Evolutionary conservation across 2,888 invertebrate species (phyloP).

Genomic region (Watsonalla cultraria): DNA sequence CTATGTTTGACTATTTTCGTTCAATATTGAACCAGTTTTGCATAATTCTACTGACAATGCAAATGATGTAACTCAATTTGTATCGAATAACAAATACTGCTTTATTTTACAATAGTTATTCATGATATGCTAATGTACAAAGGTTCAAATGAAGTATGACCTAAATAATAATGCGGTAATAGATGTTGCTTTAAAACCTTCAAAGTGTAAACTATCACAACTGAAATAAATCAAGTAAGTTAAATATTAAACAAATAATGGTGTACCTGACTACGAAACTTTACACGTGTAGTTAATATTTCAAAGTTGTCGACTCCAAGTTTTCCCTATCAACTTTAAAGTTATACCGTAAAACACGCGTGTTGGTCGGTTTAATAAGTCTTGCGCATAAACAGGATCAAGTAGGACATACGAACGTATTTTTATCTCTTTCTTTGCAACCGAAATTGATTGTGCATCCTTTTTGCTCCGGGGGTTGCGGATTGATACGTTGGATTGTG

Average conservation of each 20-base stretch:
- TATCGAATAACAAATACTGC: too few species aligned
- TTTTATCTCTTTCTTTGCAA: constrained; percentile 34
- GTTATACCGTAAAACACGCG: constrained; percentile 52
- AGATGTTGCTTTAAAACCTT: neutral
- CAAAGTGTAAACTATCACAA: neutral
- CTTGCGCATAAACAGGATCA: constrained; percentile 72
- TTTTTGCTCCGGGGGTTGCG: constrained; percentile 41
- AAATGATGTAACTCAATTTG: too few species aligned
- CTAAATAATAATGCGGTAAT: neutral
- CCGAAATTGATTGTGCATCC: constrained; percentile 27
- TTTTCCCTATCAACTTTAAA: constrained; percentile 50
- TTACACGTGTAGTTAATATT: constrained; percentile 1
- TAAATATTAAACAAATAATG: neutral
- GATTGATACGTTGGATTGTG: constrained; percentile 56
- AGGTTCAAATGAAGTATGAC: too few species aligned
- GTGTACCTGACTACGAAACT: neutral
- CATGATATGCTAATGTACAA: too few species aligned
- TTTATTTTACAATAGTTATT: too few species aligned
- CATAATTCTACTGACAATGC: too few species aligned
- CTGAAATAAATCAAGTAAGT: neutral
- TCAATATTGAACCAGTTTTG: too few species aligned
- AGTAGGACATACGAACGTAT: constrained; percentile 41
- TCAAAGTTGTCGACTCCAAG: constrained; percentile 33
- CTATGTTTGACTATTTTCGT: too few species aligned
- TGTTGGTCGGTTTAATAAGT: constrained; percentile 73